Evolutionary conservation across 2,888 invertebrate genomes (phyloP).

Genomic region (Ophion ventricosus): DNA sequence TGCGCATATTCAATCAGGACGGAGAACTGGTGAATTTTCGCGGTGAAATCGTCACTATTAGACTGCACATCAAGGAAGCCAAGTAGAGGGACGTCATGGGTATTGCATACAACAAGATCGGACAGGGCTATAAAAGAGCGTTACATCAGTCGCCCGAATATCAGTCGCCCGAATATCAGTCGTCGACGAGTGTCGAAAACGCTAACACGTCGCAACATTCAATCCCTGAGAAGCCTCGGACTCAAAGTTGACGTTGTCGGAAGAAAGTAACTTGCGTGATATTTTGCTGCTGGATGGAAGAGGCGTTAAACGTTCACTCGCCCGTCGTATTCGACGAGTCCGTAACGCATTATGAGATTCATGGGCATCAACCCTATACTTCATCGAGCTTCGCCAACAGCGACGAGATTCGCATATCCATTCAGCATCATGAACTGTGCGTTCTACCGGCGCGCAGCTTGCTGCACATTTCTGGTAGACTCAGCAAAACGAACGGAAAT

Average conservation of each 20-base stretch:
- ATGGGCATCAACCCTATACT: slow-evolving; percentile 58
- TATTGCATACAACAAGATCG: slow-evolving; percentile 4
- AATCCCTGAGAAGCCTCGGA: slow-evolving; percentile 24
- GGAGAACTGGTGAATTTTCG: background rate
- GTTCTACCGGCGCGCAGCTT: slow-evolving; percentile 57
- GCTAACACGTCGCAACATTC: slow-evolving; percentile 22
- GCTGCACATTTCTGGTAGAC: slow-evolving; percentile 56
- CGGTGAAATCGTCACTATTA: too few species aligned
- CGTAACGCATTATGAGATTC: slow-evolving; percentile 56
- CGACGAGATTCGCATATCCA: slow-evolving; percentile 62
- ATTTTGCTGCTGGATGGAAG: slow-evolving; percentile 44
- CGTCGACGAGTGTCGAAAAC: slow-evolving; percentile 8
- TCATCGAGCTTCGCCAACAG: slow-evolving; percentile 54
- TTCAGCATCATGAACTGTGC: slow-evolving; percentile 59
- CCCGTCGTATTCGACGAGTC: slow-evolving; percentile 53
- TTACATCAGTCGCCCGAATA: slow-evolving; percentile 25
- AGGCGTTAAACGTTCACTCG: slow-evolving; percentile 40
- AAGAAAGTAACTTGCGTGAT: slow-evolving; percentile 27
- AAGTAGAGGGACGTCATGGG: too few species aligned
- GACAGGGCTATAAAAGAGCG: slow-evolving; percentile 41
- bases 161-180: slow-evolving; percentile 48
- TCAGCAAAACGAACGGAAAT: too few species aligned
- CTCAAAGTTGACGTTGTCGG: slow-evolving; percentile 8
- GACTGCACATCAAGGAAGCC: too few species aligned
- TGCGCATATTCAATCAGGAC: slow-evolving; percentile 68